These are phyloP conservation scores for Perca fluviatilis DNA, from an alignment of 2,113 vertebrate species.

Conservation along the genomic window DNA sequence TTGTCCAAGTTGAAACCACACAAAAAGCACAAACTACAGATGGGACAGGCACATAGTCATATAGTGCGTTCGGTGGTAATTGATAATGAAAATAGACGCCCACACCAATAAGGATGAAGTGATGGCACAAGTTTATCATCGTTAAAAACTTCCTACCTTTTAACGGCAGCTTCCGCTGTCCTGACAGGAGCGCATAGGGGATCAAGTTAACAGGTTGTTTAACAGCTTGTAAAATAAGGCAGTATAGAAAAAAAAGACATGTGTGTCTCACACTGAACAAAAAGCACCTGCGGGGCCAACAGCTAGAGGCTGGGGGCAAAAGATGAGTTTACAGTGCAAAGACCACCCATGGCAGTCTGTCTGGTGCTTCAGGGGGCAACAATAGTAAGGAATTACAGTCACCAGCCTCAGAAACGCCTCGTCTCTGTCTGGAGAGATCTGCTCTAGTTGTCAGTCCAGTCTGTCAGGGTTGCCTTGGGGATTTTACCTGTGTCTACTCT, in stretches of 20 bases:
- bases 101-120: slow-evolving; percentile 47
- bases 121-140: slow-evolving; percentile 46
- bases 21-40: slow-evolving; percentile 40
- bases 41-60: slow-evolving; percentile 12
- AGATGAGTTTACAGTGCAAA: slow-evolving; percentile 40
- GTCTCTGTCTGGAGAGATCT: slow-evolving; percentile 31
- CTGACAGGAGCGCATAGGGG: slow-evolving; percentile 61
- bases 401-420: slow-evolving; percentile 7
- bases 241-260: slow-evolving; percentile 43
- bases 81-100: slow-evolving; percentile 7
- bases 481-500: background rate
- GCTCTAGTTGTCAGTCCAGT: background rate
- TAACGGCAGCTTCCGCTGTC: slow-evolving; percentile 56
- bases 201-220: slow-evolving; percentile 75
- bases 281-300: slow-evolving; percentile 24
- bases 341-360: slow-evolving; percentile 65
- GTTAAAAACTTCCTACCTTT: slow-evolving; percentile 77
- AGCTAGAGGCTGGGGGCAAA: background rate
- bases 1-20: slow-evolving; percentile 13
- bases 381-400: slow-evolving; percentile 49
- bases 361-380: slow-evolving; percentile 47
- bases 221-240: slow-evolving; percentile 59
- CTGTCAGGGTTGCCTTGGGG: slow-evolving; percentile 33
- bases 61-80: background rate
- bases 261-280: slow-evolving; percentile 53